These are phyloP conservation scores for Amazona guildingii DNA, from an alignment of 2,113 vertebrate species.

Conservation along the genomic window DNA sequence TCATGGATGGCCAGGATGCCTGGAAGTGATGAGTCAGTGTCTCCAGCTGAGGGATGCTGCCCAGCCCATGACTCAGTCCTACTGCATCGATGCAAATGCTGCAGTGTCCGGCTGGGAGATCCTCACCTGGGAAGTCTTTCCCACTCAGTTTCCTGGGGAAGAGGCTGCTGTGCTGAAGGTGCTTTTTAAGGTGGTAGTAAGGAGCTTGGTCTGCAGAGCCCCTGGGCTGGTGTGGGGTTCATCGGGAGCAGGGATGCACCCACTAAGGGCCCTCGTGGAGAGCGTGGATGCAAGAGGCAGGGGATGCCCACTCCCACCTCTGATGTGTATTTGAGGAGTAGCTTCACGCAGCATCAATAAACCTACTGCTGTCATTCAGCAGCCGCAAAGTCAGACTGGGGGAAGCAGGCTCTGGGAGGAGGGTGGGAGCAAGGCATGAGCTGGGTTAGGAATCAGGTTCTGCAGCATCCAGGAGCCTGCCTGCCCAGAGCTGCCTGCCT, in stretches of 20 bases:
- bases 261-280: background rate
- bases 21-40: background rate
- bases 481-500: background rate
- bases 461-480: background rate
- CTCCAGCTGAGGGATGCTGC: background rate
- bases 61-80: background rate
- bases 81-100: accelerated
- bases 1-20: background rate
- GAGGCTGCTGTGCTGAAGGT: background rate
- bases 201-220: background rate
- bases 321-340: accelerated
- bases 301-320: background rate
- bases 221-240: accelerated
- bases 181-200: background rate
- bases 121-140: background rate
- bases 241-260: background rate
- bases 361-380: background rate
- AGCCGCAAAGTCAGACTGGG: background rate
- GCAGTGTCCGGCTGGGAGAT: background rate
- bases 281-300: background rate
- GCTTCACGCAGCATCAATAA: background rate
- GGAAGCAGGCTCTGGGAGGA: background rate
- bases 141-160: background rate
- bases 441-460: background rate
- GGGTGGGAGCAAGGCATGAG: background rate